Base-by-base conservation (phyloP, 2,113 vertebrate genomes). In the Lepus timidus region DNA sequence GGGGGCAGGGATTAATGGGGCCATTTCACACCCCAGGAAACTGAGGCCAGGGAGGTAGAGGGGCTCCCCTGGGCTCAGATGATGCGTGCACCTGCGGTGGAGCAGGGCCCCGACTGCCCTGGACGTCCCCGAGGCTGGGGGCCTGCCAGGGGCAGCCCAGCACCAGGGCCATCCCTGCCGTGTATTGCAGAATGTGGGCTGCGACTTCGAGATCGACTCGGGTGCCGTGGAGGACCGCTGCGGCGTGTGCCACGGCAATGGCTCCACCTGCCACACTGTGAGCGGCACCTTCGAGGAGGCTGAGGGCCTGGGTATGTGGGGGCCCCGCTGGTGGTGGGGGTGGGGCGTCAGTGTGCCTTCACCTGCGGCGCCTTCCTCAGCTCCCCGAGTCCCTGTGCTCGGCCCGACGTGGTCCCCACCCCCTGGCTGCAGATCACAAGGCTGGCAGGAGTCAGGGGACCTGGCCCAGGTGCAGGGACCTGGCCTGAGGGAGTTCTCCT, bases 201-300 rank as follows among this genome's bases (percentile, higher is more conserved):
- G 99, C 0, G 99, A 99, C 98, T 99, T 98, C 1, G 98, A 99
- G 97, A 99, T 99, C 0, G 99, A 99, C 93, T 99, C 99, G 0
- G 97, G 96, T 0, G 99, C 99, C 0, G 74, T 98, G 1, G 99
- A 99, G 98, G 99, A 99, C 95, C 99, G 98, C 44, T 99, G 99
- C 0, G 99, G 99, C 0, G 98, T 99, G 1, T 99, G 99, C 94
- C 98, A 97, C 0, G 99, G 99, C 9, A 99, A 99, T 0, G 99
- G 99, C 64, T 99, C 99, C 36, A 99, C 99, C 92, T 99, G 99
- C 73, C 98, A 98, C 85, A 99, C 99, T 0, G 97, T 99, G 87
- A 98, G 97, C 92, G 98, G 97, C 97, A 99, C 98, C 19, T 99
- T 99, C 23, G 98, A 99, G 96, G 98, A 99, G 97, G 98, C 98